Percentiles rank a stretch among this genome's conserved stretches.
phyloP scores from a whole-genome alignment of 64 coral and sea anemone species.

The Montipora efflorescens region DNA sequence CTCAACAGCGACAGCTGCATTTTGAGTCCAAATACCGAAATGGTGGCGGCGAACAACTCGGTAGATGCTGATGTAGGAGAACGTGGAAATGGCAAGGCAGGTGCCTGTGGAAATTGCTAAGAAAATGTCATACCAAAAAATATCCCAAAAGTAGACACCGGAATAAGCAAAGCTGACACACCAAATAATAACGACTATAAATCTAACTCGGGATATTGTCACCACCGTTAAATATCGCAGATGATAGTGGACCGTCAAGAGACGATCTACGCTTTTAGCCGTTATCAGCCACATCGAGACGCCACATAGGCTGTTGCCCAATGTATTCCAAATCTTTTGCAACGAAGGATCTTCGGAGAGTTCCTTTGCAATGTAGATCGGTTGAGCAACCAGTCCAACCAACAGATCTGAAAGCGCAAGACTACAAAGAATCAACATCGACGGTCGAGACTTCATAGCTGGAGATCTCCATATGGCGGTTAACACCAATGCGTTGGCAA shows the following conservation, averaged over 20 bases:
- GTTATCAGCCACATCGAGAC: not conserved
- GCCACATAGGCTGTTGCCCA: not conserved
- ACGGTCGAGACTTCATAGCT: not conserved
- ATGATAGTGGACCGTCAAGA: constrained; percentile 52
- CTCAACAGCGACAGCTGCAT: too few relatives aligned
- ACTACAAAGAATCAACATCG: constrained; percentile 30
- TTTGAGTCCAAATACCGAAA: too few relatives aligned
- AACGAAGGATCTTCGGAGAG: not conserved
- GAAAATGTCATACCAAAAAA: constrained; percentile 11
- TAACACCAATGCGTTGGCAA: constrained; percentile 31
- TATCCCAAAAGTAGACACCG: constrained; percentile 30
- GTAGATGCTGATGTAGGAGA: too few relatives aligned
- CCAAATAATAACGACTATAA: constrained; percentile 30
- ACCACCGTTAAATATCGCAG: constrained; percentile 43
- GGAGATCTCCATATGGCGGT: not conserved
- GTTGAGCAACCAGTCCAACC: constrained; percentile 38
- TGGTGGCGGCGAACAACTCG: too few relatives aligned
- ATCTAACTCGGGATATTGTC: constrained; percentile 17
- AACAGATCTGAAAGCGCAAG: constrained; percentile 39
- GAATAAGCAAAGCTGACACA: constrained; percentile 22
- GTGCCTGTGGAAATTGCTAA: not conserved
- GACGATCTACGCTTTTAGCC: constrained; percentile 52
- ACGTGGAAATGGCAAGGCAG: constrained; percentile 12
- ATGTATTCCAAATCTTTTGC: not conserved
- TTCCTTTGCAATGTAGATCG: constrained; percentile 4